Evolutionary conservation across 2,888 invertebrate species (phyloP).

Genomic region (Lathronympha strigana): DNA sequence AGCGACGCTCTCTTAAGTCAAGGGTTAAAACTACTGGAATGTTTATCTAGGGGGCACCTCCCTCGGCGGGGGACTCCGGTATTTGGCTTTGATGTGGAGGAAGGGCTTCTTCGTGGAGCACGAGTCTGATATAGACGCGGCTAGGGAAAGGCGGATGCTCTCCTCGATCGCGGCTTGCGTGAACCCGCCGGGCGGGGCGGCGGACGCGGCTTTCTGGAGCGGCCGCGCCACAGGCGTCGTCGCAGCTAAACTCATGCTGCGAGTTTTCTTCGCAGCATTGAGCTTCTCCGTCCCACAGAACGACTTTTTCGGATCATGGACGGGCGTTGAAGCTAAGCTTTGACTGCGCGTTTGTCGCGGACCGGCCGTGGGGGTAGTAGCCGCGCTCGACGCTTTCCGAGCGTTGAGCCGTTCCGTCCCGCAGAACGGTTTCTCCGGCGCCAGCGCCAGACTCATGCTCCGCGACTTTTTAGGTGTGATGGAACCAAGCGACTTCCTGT

Average conservation of each 20-base stretch:
- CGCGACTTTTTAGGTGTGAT: constrained; percentile 72
- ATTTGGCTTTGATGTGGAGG: constrained; percentile 89
- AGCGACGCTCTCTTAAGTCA: constrained; percentile 44
- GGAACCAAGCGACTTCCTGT: constrained; percentile 62
- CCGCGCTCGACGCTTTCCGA: constrained; percentile 58
- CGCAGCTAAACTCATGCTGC: constrained; percentile 75
- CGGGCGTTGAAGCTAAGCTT: constrained; percentile 72
- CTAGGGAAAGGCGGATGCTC: constrained; percentile 73
- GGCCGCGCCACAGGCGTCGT: constrained; percentile 58
- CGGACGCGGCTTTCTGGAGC: constrained; percentile 62
- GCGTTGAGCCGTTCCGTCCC: constrained; percentile 66
- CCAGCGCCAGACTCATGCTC: constrained; percentile 71
- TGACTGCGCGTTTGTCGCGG: constrained; percentile 66
- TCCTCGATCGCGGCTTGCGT: constrained; percentile 81
- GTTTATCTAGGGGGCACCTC: constrained; percentile 85
- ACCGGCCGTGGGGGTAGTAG: constrained; percentile 57
- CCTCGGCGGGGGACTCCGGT: constrained; percentile 87
- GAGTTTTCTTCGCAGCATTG: constrained; percentile 63
- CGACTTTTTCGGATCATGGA: constrained; percentile 61
- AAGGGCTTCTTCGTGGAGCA: constrained; percentile 80
- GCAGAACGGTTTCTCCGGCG: constrained; percentile 61
- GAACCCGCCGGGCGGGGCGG: constrained; percentile 59
- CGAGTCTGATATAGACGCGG: constrained; percentile 70
- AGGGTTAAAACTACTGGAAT: constrained; percentile 70
- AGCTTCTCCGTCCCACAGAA: constrained; percentile 55